phyloP scores from a whole-genome alignment of 2,888 invertebrate species.

The Oscheius onirici region DNA sequence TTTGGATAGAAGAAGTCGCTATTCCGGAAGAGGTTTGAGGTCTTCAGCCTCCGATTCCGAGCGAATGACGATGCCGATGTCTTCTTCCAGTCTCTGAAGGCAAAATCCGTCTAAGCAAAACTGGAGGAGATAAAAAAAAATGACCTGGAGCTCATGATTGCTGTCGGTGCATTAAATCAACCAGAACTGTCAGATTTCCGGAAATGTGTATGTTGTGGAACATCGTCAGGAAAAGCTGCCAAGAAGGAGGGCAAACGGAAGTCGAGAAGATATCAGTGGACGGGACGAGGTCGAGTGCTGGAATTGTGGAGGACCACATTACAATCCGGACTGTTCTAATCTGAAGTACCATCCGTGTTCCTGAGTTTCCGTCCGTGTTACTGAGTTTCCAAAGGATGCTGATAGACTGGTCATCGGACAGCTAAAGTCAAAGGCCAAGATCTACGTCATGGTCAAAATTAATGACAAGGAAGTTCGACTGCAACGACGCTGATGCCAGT shows the following conservation, averaged over 20 bases:
- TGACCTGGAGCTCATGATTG: neutral
- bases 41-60: neutral
- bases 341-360: too few relatives aligned
- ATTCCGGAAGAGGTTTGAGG: neutral
- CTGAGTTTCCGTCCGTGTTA: too few relatives aligned
- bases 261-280: neutral
- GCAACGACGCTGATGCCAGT: conserved; percentile 2
- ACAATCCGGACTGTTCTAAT: conserved; percentile 15
- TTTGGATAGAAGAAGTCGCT: neutral
- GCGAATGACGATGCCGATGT: neutral
- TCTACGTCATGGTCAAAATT: neutral
- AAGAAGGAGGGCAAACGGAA: neutral
- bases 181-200: neutral
- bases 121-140: neutral
- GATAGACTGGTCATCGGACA: neutral
- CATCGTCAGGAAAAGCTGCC: neutral
- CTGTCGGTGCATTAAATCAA: neutral
- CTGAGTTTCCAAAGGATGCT: neutral
- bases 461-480: neutral
- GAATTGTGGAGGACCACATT: conserved; percentile 17
- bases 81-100: neutral
- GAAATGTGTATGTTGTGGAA: neutral
- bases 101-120: neutral
- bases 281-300: neutral
- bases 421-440: neutral